Evolutionary conservation across 2,888 invertebrate species (phyloP).

Genomic region (Neocrepidodera transversa): DNA sequence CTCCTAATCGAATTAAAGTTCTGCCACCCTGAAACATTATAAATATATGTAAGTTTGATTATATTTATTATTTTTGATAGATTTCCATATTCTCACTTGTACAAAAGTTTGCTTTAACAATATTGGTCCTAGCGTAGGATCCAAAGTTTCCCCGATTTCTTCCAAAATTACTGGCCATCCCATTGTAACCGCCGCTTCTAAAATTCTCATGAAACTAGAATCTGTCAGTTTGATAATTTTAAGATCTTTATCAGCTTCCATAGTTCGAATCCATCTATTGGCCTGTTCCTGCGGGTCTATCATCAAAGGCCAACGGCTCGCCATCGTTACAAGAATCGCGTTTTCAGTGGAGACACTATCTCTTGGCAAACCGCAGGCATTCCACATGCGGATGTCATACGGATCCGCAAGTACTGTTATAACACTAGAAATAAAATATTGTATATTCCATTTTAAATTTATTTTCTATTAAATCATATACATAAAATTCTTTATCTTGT

Average conservation of each 20-base stretch:
- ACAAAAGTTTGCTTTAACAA: constrained; percentile 81
- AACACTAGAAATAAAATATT: constrained; percentile 64
- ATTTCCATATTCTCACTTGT: too few species aligned
- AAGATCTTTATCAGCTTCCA: constrained; percentile 79
- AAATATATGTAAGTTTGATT: too few species aligned
- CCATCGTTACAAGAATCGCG: constrained; percentile 86
- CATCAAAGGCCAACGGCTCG: constrained; percentile 87
- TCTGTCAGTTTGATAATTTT: constrained; percentile 83
- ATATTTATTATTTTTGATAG: too few species aligned
- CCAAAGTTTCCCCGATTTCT: constrained; percentile 86
- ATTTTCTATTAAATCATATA: too few species aligned
- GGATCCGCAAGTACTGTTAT: constrained; percentile 79
- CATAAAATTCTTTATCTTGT: too few species aligned
- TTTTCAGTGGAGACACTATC: constrained; percentile 91
- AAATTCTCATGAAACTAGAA: constrained; percentile 72
- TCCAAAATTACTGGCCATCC: constrained; percentile 88
- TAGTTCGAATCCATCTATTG: constrained; percentile 89
- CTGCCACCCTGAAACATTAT: constrained; percentile 78
- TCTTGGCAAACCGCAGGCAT: constrained; percentile 84
- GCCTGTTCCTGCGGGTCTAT: constrained; percentile 97
- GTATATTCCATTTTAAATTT: background rate
- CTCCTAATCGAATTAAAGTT: constrained; percentile 82
- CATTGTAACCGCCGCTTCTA: constrained; percentile 84
- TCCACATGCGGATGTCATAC: constrained; percentile 89
- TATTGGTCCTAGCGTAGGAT: constrained; percentile 85